A percentile compares a stretch with the other conserved stretches of the same genome.
Evolutionary conservation across 2,888 invertebrate species (phyloP).

Genomic region (Pecten maximus): DNA sequence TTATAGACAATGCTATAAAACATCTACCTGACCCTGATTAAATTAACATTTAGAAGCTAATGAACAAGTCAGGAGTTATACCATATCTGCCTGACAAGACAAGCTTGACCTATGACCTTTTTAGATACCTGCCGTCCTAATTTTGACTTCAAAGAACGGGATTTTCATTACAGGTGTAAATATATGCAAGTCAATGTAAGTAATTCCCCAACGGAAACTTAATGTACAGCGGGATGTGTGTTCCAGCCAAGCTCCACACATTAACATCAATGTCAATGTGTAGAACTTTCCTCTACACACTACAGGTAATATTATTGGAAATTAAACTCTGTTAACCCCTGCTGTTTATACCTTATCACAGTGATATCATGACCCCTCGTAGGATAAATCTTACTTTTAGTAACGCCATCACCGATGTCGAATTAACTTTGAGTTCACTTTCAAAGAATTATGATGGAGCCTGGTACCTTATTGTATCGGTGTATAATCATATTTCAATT

Average conservation of each 20-base stretch:
- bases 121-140: background rate
- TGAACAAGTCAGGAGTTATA: background rate
- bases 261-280: background rate
- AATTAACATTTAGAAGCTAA: constrained; percentile 12
- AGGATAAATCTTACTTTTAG: background rate
- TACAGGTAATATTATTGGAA: background rate
- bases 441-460: too few relatives aligned
- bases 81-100: background rate
- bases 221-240: background rate
- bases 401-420: background rate
- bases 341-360: background rate
- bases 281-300: background rate
- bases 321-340: background rate
- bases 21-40: background rate
- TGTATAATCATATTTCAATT: too few relatives aligned
- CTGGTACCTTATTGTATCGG: too few relatives aligned
- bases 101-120: background rate
- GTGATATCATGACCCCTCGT: background rate
- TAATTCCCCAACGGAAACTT: background rate
- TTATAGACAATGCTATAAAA: background rate
- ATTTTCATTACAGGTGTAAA: background rate
- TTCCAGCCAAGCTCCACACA: background rate
- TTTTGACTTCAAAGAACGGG: background rate
- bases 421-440: too few relatives aligned
- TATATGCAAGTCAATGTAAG: background rate